These are phyloP conservation scores for Linnaemya vulpina DNA, from an alignment of 2,888 invertebrate species.

Conservation along the genomic window DNA sequence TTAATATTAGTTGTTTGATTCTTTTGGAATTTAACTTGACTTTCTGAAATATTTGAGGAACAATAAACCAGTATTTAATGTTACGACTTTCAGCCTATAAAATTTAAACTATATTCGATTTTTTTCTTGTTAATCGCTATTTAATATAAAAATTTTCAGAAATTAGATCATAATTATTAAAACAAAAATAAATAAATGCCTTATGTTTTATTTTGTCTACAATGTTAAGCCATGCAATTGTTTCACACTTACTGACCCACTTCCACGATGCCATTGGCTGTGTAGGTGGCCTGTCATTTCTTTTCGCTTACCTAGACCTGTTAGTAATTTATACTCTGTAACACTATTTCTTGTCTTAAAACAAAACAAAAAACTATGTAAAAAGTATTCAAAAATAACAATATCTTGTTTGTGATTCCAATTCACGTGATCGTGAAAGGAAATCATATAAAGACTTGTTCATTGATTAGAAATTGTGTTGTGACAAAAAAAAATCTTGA, in stretches of 20 bases:
- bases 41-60: too few relatives aligned
- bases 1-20: too few relatives aligned
- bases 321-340: background rate
- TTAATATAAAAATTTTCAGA: too few relatives aligned
- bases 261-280: background rate
- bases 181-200: background rate
- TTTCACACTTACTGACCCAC: conserved; percentile 48
- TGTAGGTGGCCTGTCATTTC: conserved; percentile 50
- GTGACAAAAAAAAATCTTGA: background rate
- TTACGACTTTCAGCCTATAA: too few relatives aligned
- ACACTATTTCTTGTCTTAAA: conserved; percentile 16
- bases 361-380: conserved; percentile 2
- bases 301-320: background rate
- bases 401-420: background rate
- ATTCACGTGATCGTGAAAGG: conserved; percentile 2
- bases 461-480: background rate
- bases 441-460: background rate
- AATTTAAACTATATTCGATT: too few relatives aligned
- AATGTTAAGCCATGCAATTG: conserved; percentile 13
- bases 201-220: background rate
- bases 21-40: too few relatives aligned
- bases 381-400: background rate
- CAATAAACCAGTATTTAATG: too few relatives aligned
- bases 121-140: too few relatives aligned
- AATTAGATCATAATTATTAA: too few relatives aligned